Evolutionary conservation across 2,113 vertebrate species (phyloP), one percentile per base, ranked within the genome.

Genomic region (Oncorhynchus masou): DNA sequence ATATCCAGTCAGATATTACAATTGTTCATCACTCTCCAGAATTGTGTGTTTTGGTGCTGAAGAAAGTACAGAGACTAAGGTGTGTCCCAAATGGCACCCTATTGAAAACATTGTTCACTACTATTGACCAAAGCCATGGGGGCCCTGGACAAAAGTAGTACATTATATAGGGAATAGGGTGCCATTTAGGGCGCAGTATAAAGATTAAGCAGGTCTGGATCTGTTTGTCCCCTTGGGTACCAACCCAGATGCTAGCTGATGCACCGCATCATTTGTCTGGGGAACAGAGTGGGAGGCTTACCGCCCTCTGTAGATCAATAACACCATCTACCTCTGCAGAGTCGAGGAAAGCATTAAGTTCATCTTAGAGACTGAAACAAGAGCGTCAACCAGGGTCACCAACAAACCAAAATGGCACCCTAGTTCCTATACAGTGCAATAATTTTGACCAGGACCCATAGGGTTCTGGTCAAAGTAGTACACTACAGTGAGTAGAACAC

Each of bases 281-380:
- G 39, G 11, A 70, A 27, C 49, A 11, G 2, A 24, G 25, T 60
- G 24, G 65, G 60, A 22, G 20, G 24, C 73, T n/a, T 54, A 64
- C 68, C 65, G 45, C 4, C 66, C 45, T 57, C 67, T 73, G 22
- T 54, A n/a, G 62, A 77, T 81, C 82, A 72, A 66, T 81, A 81
- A 76, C 68, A 31, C 62, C 49, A 54, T 84, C 70, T n/a, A 24
- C 72, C 19, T 49, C 66, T 49, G 54, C 54, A 48, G 75, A 22
- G 34, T 25, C 68, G 16, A 66, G n/a, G 7, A 20, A 59, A 66
- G 65, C 34, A 15, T 72, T 68, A 22, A 65, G 34, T 27, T 13
- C 57, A 27, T 13, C 12, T 34, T 48, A 29, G 25, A 68, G 19
- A 2, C 5, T 24, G 54, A 60, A 6, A 1, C 19, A n/a, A 60